Evolutionary conservation across 2,797 vertebrate genomes (phyloP).

Genomic region (Aulostomus chinensis): DNA sequence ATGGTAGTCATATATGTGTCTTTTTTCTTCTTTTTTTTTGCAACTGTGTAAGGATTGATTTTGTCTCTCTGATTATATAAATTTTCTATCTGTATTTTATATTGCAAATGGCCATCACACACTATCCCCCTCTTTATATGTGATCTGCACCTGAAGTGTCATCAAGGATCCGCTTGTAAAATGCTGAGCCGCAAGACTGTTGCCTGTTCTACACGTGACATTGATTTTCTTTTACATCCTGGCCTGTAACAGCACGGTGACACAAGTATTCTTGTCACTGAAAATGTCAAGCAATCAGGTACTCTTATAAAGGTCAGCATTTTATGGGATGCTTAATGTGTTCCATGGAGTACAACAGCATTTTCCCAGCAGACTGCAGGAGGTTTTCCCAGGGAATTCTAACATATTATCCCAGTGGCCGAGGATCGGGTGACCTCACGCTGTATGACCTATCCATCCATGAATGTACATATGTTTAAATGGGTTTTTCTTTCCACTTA

Average conservation of each 20-base stretch:
- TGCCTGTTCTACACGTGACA: conserved; percentile 28
- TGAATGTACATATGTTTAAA: background rate
- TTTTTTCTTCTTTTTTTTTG: too few species aligned
- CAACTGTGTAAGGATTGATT: too few species aligned
- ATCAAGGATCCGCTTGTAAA: conserved; percentile 17
- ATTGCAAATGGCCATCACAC: too few species aligned
- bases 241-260: conserved; percentile 25
- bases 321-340: conserved; percentile 73
- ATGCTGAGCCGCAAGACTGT: conserved; percentile 14
- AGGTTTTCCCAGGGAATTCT: conserved; percentile 19
- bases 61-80: too few species aligned
- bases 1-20: too few species aligned
- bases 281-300: conserved; percentile 73
- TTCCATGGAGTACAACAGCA: conserved; percentile 44
- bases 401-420: conserved; percentile 8
- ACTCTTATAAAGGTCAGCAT: conserved; percentile 64
- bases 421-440: conserved; percentile 1
- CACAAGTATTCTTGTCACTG: conserved; percentile 63
- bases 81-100: too few species aligned
- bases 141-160: conserved; percentile 1
- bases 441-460: conserved; percentile 4
- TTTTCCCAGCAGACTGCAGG: conserved; percentile 28
- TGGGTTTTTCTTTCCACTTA: too few species aligned
- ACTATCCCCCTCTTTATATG: background rate
- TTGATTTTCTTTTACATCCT: conserved; percentile 63